Percentiles rank a stretch among this genome's conserved stretches.
Evolutionary conservation across 2,888 invertebrate genomes (phyloP).

Genomic region (Zootermopsis nevadensis): DNA sequence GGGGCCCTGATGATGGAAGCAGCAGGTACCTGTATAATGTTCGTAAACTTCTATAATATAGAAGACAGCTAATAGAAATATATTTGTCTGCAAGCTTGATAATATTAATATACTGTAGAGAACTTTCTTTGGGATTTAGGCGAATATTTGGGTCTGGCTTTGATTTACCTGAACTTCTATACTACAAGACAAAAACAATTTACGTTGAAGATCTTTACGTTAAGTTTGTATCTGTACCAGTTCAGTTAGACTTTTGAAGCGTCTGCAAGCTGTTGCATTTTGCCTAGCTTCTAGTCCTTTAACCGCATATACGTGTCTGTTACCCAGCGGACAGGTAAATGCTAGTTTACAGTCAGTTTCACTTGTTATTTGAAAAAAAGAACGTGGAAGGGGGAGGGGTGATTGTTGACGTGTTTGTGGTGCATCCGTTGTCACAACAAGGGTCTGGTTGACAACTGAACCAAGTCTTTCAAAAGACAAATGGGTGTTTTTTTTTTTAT

Average conservation of each 20-base stretch:
- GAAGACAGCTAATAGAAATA: no score
- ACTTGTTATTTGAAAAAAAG: neutral
- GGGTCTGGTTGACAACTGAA: slow-evolving; percentile 31
- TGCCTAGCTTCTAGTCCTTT: neutral
- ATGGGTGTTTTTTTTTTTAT: neutral
- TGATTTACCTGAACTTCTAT: no score
- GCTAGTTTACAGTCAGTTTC: neutral
- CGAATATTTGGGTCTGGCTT: no score
- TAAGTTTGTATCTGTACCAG: neutral
- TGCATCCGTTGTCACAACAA: slow-evolving; percentile 34
- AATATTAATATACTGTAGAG: no score
- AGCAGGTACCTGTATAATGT: no score
- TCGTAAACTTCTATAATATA: no score
- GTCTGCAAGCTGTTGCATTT: neutral
- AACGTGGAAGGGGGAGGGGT: no score
- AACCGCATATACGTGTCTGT: neutral
- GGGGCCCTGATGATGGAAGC: no score
- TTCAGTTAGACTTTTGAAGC: neutral
- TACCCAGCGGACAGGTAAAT: slow-evolving; percentile 11
- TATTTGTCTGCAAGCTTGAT: no score
- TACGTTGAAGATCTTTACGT: neutral
- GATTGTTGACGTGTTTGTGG: slow-evolving; percentile 39
- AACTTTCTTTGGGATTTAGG: no score
- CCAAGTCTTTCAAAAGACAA: slow-evolving; percentile 7
- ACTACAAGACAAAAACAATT: no score